Evolutionary conservation across 2,797 vertebrate species (phyloP).

Genomic region (Notoglanidium macrostoma): DNA sequence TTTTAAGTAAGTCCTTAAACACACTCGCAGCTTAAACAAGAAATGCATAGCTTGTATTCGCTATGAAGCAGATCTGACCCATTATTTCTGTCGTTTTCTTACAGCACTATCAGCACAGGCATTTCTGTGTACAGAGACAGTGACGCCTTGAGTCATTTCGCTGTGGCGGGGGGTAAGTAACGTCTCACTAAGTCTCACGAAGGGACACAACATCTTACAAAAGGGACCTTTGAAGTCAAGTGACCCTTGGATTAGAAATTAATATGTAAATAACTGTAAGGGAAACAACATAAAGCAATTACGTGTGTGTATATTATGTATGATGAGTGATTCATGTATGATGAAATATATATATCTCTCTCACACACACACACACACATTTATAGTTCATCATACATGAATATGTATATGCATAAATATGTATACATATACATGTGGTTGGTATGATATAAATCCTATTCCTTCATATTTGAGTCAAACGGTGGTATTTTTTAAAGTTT

Average conservation of each 20-base stretch:
- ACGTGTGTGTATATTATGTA: no score
- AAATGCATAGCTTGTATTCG: background rate
- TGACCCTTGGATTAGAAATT: background rate
- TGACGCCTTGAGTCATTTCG: constrained; percentile 77
- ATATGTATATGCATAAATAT: no score
- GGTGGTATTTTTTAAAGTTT: background rate
- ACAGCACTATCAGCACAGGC: constrained; percentile 81
- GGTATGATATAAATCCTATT: no score
- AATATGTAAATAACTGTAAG: background rate
- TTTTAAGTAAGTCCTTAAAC: constrained; percentile 83
- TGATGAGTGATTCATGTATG: no score
- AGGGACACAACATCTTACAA: no score
- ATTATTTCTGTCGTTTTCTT: background rate
- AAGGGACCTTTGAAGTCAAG: background rate
- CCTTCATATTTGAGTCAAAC: no score
- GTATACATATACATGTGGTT: no score
- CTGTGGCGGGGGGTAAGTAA: constrained; percentile 88
- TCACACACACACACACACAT: no score
- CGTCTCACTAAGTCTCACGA: background rate
- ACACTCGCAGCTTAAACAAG: no score
- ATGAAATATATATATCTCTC: no score
- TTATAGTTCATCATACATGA: no score
- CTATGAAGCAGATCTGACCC: background rate
- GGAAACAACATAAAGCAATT: background rate
- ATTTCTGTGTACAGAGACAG: constrained; percentile 84